phyloP scores from a whole-genome alignment of 2,113 vertebrate species.

The Turnix velox region DNA sequence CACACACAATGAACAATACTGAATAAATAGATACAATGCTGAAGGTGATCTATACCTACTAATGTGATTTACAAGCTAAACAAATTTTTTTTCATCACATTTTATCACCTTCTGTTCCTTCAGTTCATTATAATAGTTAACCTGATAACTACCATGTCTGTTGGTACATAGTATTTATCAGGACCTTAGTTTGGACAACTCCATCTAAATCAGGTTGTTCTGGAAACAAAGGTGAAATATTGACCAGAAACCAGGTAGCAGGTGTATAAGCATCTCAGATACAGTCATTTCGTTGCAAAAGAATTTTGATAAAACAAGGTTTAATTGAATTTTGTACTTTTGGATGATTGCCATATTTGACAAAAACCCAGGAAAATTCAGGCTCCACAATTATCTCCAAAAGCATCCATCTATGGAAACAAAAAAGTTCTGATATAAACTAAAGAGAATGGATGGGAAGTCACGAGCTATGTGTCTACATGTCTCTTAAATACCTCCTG shows the following conservation, averaged over 20 bases:
- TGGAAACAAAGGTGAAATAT: neutral
- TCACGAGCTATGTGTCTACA: too few relatives aligned
- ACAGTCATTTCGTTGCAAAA: neutral
- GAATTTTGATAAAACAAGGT: neutral
- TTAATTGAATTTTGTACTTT: neutral
- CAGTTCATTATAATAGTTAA: neutral
- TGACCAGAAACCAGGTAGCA: neutral
- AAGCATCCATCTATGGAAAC: neutral
- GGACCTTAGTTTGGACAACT: neutral
- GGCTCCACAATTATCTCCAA: neutral
- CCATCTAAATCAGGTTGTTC: neutral
- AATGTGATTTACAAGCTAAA: neutral
- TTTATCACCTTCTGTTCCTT: neutral
- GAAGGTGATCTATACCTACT: neutral
- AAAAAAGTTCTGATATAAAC: neutral
- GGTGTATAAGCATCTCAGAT: neutral
- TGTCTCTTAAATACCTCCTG: too few relatives aligned
- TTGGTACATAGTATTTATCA: neutral
- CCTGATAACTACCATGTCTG: neutral
- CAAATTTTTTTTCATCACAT: neutral
- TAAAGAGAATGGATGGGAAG: neutral
- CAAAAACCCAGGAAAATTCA: neutral
- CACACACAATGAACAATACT: fast-evolving
- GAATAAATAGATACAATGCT: neutral
- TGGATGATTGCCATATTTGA: neutral